Base-by-base conservation (phyloP, 2,797 vertebrate species). In the Pagetopsis macropterus region DNA sequence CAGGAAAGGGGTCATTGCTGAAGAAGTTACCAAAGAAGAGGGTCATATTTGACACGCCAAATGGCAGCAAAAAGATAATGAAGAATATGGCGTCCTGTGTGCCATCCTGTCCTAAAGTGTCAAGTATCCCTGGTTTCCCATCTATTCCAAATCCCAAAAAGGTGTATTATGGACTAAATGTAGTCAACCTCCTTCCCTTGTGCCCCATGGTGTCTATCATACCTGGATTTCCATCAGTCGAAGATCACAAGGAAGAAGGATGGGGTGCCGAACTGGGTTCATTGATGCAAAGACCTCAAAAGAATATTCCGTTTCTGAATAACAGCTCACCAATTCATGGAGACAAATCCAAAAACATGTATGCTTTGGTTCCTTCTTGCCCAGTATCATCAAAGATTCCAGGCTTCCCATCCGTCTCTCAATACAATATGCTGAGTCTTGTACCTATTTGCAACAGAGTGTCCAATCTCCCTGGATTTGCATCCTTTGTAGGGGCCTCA, bases 71-170 rank as follows among this genome's bases (percentile, higher is more conserved):
- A 23, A 58, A 64, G 4, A 59, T 19, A 19, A 64, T 46, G 9
- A 82, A 68, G 17, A 70, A 61, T 57, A 87, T 84, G 75, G 33
- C 83, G 70, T 76, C 57, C 19, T 59, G 66, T 72, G 80, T 86
- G 16, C 84, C 84, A 43, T 84, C 85, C 19, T 93, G 89, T 77
- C 88, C 91, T 17, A 84, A 83, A 84, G 16, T 62, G 7, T 75
- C 92, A 64, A 50, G 33, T 56, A 50, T 85, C 61, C 72, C 72
- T 49, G 92, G 90, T 75, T 90, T 92, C n/a, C 87, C 91, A 67
- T 86, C 81, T 23, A 62, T 88, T 69, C 82, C 85, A 40, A 58
- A 80, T 67, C 72, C 87, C 13, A 71, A 62, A 76, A 27, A 16
- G 4, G 46, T 78, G 2, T 69, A 70, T 81, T 70, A 65, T 70